Percentiles rank a stretch among this genome's conserved stretches.
Evolutionary conservation across 1,140 invertebrate species (phyloP).

Genomic region (Caenorhabditis tropicalis): DNA sequence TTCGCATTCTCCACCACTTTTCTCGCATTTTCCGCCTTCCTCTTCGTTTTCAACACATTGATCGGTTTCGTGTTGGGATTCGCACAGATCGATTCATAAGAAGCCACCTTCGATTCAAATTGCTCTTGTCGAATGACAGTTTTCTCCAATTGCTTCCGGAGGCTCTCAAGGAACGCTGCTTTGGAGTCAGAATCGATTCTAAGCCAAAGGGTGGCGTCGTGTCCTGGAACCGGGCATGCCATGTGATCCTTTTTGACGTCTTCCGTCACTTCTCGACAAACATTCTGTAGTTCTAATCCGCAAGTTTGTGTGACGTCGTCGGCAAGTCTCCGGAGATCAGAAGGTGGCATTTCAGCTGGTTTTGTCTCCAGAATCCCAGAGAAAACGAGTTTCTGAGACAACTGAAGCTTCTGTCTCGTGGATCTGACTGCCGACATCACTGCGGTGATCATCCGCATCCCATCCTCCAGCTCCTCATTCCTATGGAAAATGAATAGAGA

Average conservation of each 20-base stretch:
- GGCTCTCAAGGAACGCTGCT: constrained; percentile 34
- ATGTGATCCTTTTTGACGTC: constrained; percentile 13
- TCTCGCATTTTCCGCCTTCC: constrained; percentile 15
- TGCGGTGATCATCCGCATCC: background rate
- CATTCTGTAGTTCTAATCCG: constrained; percentile 10
- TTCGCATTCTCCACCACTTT: constrained; percentile 33
- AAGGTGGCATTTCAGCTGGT: background rate
- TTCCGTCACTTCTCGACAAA: background rate
- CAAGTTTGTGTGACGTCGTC: background rate
- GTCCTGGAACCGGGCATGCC: constrained; percentile 35
- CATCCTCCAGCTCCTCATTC: constrained; percentile 33
- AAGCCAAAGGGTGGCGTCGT: constrained; percentile 37
- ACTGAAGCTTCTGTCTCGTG: constrained; percentile 15
- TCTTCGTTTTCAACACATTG: background rate
- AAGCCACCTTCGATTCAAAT: constrained; percentile 41
- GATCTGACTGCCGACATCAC: constrained; percentile 33
- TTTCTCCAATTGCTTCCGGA: constrained; percentile 46
- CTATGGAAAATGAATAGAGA: constrained; percentile 37
- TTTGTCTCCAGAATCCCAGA: background rate
- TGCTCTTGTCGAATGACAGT: constrained; percentile 19
- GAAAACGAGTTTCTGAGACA: constrained; percentile 1
- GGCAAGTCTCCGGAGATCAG: background rate
- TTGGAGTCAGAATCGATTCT: constrained; percentile 33
- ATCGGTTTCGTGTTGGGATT: constrained; percentile 2
- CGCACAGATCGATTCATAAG: constrained; percentile 2